Base-by-base conservation (phyloP, 2,797 vertebrate species). In the Florisuga fusca region DNA sequence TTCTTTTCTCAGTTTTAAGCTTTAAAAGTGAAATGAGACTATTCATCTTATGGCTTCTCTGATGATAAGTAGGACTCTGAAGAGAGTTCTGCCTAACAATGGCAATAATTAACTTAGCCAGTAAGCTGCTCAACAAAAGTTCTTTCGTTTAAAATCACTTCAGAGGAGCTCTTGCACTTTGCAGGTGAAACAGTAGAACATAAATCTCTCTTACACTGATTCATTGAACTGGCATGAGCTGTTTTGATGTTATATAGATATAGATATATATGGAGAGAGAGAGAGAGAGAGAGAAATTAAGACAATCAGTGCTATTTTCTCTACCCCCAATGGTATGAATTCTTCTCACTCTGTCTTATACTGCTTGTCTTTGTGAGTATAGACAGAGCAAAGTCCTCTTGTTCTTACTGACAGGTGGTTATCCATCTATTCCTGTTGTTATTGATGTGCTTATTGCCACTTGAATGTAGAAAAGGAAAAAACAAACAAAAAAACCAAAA, bases 181-280 rank as follows among this genome's bases (percentile, higher is more conserved):
- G 15, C 17, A 43, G 21, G 27, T 64, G 12, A 34, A 59, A 46
- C 19, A 33, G 33, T 45, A 19, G n/a, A 51, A 66, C 7, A 7
- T 23, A 15, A 34, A 26, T 34, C 9, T 58, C 16, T 25, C 31
- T 59, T 29, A 7, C 0, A 3, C 15, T 18, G n/a, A 15, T 12
- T 57, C 12, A 7, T 16, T 7, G n/a, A 51, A 61, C n/a, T 0
- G 1, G 10, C 26, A 25, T n/a, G 17, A 3, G 4, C 38, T 75
- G 12, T 45, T 67, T 34, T 46, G 22, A 15, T 61, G 25, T 50
- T 55, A 18, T 10, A 15, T 16, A 3, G 38, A 41, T 41, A 41
- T 41, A 41, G 14, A 41, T 41, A 41, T 12, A n/a, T n/a, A n/a
- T n/a, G n/a, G n/a, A n/a, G n/a, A n/a, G n/a, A n/a, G n/a, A n/a